These are phyloP conservation scores for Campopleginae sp. DNA, from an alignment of 2,888 invertebrate genomes.

Conservation along the genomic window DNA sequence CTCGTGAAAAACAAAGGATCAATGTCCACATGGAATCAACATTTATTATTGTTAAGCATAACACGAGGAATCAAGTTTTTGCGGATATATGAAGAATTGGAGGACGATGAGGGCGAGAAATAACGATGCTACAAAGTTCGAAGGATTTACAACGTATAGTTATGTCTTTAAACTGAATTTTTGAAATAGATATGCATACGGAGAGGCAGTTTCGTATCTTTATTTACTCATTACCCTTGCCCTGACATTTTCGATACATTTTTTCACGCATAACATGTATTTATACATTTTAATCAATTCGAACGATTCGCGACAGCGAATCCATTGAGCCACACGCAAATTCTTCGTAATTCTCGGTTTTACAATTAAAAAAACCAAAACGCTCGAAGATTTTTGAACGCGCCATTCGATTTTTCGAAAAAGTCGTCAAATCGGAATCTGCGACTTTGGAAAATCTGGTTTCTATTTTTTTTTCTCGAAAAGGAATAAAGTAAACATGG, in stretches of 20 bases:
- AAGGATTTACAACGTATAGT: slow-evolving; percentile 80
- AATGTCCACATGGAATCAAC: not conserved
- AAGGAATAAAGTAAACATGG: not conserved
- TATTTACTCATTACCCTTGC: slow-evolving; percentile 34
- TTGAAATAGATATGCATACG: slow-evolving; percentile 83
- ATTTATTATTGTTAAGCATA: not conserved
- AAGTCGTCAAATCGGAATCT: too few species aligned
- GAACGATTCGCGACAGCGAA: too few species aligned
- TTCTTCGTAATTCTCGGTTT: too few species aligned
- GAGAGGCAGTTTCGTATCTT: slow-evolving; percentile 77
- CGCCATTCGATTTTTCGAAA: too few species aligned
- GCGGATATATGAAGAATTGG: too few species aligned
- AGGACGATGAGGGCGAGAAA: slow-evolving; percentile 67
- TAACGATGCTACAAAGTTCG: slow-evolving; percentile 79
- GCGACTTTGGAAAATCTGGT: not conserved
- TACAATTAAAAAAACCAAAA: too few species aligned
- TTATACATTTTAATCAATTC: too few species aligned
- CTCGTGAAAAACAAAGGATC: slow-evolving; percentile 66
- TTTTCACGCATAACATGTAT: not conserved
- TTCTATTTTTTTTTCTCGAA: not conserved
- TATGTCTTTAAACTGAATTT: slow-evolving; percentile 83
- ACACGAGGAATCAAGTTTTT: too few species aligned
- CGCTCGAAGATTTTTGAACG: too few species aligned
- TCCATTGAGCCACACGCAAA: too few species aligned
- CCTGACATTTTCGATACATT: slow-evolving; percentile 15